Evolutionary conservation across 2,113 vertebrate species (phyloP).

Genomic region (Pluvianellus socialis): DNA sequence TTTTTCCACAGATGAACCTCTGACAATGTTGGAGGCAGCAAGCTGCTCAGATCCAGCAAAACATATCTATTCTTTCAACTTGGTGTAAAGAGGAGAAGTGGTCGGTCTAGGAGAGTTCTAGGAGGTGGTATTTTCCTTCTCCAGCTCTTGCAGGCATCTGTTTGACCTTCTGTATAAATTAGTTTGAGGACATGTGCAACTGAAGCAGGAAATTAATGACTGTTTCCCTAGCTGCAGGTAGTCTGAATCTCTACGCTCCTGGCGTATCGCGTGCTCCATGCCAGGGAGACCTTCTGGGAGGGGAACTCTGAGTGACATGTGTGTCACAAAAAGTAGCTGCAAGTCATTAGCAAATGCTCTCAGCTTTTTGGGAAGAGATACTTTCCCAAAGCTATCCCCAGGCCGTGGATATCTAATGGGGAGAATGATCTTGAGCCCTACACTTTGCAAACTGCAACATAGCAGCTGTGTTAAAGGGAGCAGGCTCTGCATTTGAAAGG

Average conservation of each 20-base stretch:
- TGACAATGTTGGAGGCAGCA: background rate
- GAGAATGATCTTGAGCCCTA: background rate
- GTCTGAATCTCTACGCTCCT: background rate
- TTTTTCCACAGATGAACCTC: background rate
- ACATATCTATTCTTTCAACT: background rate
- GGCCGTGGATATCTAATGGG: background rate
- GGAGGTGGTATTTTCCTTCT: background rate
- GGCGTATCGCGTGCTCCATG: fast-evolving
- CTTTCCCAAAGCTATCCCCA: background rate
- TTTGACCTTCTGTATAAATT: background rate
- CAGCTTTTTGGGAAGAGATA: background rate
- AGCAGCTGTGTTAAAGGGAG: background rate
- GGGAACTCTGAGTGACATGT: background rate
- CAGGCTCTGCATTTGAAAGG: background rate
- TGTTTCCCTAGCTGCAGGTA: background rate
- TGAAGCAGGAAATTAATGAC: background rate
- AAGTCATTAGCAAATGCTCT: background rate
- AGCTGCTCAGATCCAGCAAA: background rate
- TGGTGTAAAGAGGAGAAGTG: background rate
- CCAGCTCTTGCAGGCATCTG: background rate
- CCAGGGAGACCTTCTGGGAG: background rate
- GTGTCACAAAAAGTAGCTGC: background rate
- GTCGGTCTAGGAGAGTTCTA: background rate
- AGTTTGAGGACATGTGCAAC: background rate
- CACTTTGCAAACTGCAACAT: background rate